A percentile compares a stretch with the other conserved stretches of the same genome.
Conservation (phyloP, 2,113 vertebrate genomes). For the Suncus etruscus region DNA sequence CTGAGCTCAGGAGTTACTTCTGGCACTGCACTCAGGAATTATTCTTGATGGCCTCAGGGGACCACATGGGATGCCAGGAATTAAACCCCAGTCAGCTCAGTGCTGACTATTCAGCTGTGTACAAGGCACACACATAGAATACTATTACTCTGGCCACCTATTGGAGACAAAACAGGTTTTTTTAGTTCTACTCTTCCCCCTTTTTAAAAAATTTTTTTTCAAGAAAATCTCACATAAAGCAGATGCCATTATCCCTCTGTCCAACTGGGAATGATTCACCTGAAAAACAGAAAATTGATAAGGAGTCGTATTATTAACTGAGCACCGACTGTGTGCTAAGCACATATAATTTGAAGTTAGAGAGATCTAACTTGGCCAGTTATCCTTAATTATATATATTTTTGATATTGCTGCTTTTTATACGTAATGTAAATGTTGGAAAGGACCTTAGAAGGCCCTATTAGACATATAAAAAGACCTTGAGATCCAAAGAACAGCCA, state of each 20-base stretch:
- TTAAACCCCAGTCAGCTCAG: too few relatives aligned
- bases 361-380: neutral
- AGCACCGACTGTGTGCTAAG: slow-evolving; percentile 35
- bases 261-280: slow-evolving; percentile 44
- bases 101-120: too few relatives aligned
- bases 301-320: slow-evolving; percentile 43
- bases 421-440: slow-evolving; percentile 30
- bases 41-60: too few relatives aligned
- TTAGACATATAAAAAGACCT: slow-evolving; percentile 46
- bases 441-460: slow-evolving; percentile 11
- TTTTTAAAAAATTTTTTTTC: slow-evolving; percentile 35
- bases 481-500: slow-evolving; percentile 4
- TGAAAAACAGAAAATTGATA: slow-evolving; percentile 64
- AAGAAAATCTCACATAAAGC: slow-evolving; percentile 40
- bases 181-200: neutral
- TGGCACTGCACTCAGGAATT: too few relatives aligned
- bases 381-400: neutral
- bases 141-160: too few relatives aligned
- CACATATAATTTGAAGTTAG: neutral
- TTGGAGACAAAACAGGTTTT: neutral
- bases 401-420: slow-evolving; percentile 43
- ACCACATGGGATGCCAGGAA: too few relatives aligned
- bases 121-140: too few relatives aligned
- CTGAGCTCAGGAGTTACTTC: too few relatives aligned
- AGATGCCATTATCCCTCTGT: slow-evolving; percentile 43